Evolutionary conservation across 2,797 vertebrate genomes (phyloP), one percentile per base, ranked within the genome.

Genomic region (Chloroceryle inda): DNA sequence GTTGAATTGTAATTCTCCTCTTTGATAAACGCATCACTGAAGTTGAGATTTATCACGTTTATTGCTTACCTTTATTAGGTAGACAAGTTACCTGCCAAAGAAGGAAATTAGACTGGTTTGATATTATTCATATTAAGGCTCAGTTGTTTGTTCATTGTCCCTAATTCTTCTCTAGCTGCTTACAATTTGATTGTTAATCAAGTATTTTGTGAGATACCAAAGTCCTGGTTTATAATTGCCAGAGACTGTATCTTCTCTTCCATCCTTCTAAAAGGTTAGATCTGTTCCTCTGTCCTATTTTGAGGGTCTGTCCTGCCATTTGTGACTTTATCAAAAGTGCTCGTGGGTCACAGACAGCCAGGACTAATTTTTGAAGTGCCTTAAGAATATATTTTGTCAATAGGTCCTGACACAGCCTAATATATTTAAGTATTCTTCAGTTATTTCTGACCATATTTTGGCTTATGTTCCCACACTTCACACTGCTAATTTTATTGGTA

Each of bases 1-100:
- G 80, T 71, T 83, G 94, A 89, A 88, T 91, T 91, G 78, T 80
- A 95, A 91, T 92, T 69, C 45, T 89, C 49, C 42, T 88, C 82
- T 95, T 89, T 91, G 95, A 95, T 89, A 89, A 97, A 91, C 66
- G 72, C 79, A 75, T 95, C 79, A 15, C 73, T 53, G 72, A 62
- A 80, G 82, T 38, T 94, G 84, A 92, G 87, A 89, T 94, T 95
- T 95, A 92, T 92, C 53, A 5, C 45, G 1, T 88, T 88, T 93
- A 84, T 92, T 95, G 89, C 93, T 94, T 92, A 75, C 79, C 85
- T 95, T 95, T 95, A 77, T 94, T 95, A 88, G 61, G 89, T 24
- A 91, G 82, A 74, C 89, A 95, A 95, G 89, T 95, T 91, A 95
- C 89, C 87, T 96, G 91, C 94, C 95, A 95, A 77, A 92, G 79